Base-by-base conservation (phyloP, 2,797 vertebrate species). In the Tolypeutes matacus region DNA sequence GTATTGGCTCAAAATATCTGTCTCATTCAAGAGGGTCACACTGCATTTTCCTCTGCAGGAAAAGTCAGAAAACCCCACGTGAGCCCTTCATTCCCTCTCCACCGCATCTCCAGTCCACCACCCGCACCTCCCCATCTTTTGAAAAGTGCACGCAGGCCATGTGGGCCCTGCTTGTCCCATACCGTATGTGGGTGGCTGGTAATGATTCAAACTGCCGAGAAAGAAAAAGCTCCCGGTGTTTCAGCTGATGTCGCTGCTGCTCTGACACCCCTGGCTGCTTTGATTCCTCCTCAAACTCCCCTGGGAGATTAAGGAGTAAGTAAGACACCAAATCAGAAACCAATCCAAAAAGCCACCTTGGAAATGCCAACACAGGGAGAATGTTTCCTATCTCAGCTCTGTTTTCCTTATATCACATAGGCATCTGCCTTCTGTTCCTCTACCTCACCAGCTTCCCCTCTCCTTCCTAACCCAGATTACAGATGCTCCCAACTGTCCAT, bases 1-100 rank as follows among this genome's bases (percentile, higher is more conserved):
- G 97, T 99, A 99, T 87, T 99, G 98, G 10, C 98, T 98, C 97
- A 99, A 97, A 76, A 99, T 98, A 60, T 99, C 99, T 0, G 99
- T 99, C 97, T 99, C 99, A n/a, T 99, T 99, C 95, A 99, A 98
- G 64, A 99, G 99, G 4, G 99, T 99, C 95, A 99, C 99, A 0
- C 99, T 99, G 98, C 99, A 99, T 96, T 99, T 99, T 27, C 99
- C 99, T 96, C 99, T 99, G 97, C 1, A 92, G 89, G 64, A 93
- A 5, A 78, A 6, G 13, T 1, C 21, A 73, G n/a, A 46, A 60
- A 86, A 64, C 7, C 53, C 13, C 27, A 10, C 11, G 72, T 97
- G 25, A 96, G 94, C 31, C 14, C 36, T 15, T 34, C 49, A 13
- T 34, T 20, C 53, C 29, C 17, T 25, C 67, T 60, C 27, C 31